Percentiles rank a stretch among this genome's conserved stretches.
phyloP scores from a whole-genome alignment of 2,797 vertebrate species.

The Sebastes matsubarae region DNA sequence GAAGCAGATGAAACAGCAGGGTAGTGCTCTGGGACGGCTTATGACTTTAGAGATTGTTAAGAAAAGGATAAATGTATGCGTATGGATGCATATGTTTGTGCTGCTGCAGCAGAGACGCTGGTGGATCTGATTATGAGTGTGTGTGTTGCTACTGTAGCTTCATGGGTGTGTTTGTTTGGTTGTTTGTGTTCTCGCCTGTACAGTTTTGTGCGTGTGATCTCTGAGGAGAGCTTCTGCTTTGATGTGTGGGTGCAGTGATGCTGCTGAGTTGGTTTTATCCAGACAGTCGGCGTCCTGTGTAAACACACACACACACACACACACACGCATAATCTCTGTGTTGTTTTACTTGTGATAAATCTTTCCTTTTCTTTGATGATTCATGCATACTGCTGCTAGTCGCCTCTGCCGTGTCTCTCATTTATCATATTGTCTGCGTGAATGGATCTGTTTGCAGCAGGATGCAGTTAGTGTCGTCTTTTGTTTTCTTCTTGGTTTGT shows the following conservation, averaged over 20 bases:
- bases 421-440: not conserved
- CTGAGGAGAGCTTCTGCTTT: conserved; percentile 40
- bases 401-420: not conserved
- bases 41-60: conserved; percentile 7
- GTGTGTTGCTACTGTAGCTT: not conserved
- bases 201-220: conserved; percentile 21
- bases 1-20: conserved; percentile 30
- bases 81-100: not conserved
- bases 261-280: conserved; percentile 47
- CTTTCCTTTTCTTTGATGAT: conserved; percentile 20
- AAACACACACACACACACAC: conserved; percentile 43
- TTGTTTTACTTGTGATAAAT: conserved; percentile 7
- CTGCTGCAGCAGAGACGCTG: not conserved
- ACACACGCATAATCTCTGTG: not conserved
- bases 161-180: not conserved
- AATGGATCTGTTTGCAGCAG: not conserved
- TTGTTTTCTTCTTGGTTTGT: not conserved
- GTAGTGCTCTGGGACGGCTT: not conserved
- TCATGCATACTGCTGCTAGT: not conserved
- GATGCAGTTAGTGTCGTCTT: not conserved
- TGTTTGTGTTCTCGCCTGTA: conserved; percentile 4
- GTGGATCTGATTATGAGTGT: conserved; percentile 7
- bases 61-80: conserved; percentile 20
- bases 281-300: conserved; percentile 29
- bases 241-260: conserved; percentile 53